Evolutionary conservation across 1,140 invertebrate species (phyloP), one percentile per base, ranked within the genome.

Genomic region (Euura saliciscinereae): DNA sequence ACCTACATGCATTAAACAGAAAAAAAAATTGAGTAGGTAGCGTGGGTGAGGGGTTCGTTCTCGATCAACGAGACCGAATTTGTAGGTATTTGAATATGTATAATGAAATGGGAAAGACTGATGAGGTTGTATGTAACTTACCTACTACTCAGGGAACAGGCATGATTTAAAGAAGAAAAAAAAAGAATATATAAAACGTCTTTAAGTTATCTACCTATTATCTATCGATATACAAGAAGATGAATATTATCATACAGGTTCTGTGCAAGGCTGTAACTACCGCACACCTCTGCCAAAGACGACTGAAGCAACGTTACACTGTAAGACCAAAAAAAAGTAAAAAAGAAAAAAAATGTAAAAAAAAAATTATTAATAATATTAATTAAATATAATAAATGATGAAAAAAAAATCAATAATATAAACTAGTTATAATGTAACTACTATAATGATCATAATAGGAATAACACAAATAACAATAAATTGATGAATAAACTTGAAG

Each of bases 141-240:
- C 28, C 28, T 28, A 28, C 79, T 77, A 83, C 83, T 85, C 84
- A 85, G 84, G 83, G 84, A 85, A 81, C 81, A 83, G 83, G 78
- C 46, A 78, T 75, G 77, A 73, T 75, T 77, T 74, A 70, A 70
- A 79, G 28, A 28, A n/a, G n/a, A 28, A 28, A 28, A 71, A 75
- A 73, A 78, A 45, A 72, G 73, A 73, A 81, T 73, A 79, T 81
- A 75, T 68, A 71, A 74, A 70, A 59, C 51, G 51, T 59, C 51
- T 59, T 74, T 66, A 72, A 28, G 28, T 28, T 28, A 28, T 28
- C 28, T 28, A 28, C 1, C 28, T 28, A 28, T 28, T 28, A 28
- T 69, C 73, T 78, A 74, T 79, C 75, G 76, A 75, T 77, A 72
- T 70, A 71, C 13, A 45, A 74, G 66, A 65, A 28, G 28, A 28